phyloP scores from a whole-genome alignment of 1,140 invertebrate genomes.

The Melipona quadrifasciata region DNA sequence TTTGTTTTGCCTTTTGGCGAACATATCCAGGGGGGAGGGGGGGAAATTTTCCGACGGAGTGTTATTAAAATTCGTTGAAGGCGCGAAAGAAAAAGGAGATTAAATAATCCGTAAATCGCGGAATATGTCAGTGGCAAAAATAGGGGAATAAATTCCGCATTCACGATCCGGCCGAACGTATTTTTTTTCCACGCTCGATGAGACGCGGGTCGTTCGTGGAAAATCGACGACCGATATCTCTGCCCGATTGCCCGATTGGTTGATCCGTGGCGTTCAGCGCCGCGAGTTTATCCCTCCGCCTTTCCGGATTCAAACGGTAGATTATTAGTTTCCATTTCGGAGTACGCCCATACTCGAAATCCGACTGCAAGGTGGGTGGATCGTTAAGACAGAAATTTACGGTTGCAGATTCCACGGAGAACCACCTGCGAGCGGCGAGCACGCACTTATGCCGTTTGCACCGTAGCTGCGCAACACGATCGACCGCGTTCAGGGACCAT shows the following conservation, averaged over 20 bases:
- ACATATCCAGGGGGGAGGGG: background rate
- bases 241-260: no score
- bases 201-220: slow-evolving; percentile 12
- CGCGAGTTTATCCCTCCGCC: background rate
- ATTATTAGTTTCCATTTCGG: slow-evolving; percentile 34
- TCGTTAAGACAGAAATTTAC: slow-evolving; percentile 33
- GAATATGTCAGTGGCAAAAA: slow-evolving; percentile 13
- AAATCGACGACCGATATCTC: slow-evolving; percentile 1
- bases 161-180: background rate
- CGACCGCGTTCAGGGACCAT: no score
- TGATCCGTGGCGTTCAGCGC: no score
- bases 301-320: background rate
- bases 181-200: background rate
- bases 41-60: background rate
- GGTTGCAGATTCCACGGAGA: background rate
- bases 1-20: background rate
- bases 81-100: background rate
- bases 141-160: background rate
- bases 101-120: slow-evolving; percentile 19
- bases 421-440: slow-evolving; percentile 9
- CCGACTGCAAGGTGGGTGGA: slow-evolving; percentile 6
- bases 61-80: background rate
- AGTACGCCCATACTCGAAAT: background rate
- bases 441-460: background rate
- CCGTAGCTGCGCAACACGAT: background rate